Percentiles rank a stretch among this genome's conserved stretches.
Conservation (phyloP, 2,797 vertebrate species). For the Pyrocephalus nanus region DNA sequence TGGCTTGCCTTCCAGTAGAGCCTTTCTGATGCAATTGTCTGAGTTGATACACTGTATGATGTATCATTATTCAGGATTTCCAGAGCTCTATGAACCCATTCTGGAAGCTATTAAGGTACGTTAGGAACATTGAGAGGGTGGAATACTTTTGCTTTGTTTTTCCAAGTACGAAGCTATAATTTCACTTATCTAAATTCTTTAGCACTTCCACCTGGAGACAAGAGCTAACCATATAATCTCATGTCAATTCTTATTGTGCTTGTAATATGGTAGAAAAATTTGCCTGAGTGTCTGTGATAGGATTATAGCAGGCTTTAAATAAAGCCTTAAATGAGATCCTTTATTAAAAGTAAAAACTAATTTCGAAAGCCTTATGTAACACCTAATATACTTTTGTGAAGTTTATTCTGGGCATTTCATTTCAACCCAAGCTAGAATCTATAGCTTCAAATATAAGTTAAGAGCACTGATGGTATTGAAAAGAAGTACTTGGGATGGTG, state of each 20-base stretch:
- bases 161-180: background rate
- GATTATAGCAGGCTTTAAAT: background rate
- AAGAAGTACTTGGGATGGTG: background rate
- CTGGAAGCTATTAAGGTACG: slow-evolving; percentile 93
- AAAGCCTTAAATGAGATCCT: background rate
- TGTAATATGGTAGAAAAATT: background rate
- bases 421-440: background rate
- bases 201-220: background rate
- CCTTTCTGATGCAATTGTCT: slow-evolving; percentile 89
- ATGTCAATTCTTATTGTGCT: background rate
- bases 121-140: background rate
- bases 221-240: background rate
- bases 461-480: background rate
- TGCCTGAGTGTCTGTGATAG: background rate
- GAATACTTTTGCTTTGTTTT: background rate
- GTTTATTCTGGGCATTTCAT: background rate
- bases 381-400: background rate
- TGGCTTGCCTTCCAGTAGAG: slow-evolving; percentile 87
- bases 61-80: slow-evolving; percentile 98
- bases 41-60: slow-evolving; percentile 98
- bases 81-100: slow-evolving; percentile 96
- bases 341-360: background rate
- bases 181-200: background rate
- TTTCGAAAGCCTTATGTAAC: background rate
- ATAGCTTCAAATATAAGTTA: background rate